A percentile compares a stretch with the other conserved stretches of the same genome.
phyloP scores from a whole-genome alignment of 2,113 vertebrate species.

The Caloenas nicobarica region DNA sequence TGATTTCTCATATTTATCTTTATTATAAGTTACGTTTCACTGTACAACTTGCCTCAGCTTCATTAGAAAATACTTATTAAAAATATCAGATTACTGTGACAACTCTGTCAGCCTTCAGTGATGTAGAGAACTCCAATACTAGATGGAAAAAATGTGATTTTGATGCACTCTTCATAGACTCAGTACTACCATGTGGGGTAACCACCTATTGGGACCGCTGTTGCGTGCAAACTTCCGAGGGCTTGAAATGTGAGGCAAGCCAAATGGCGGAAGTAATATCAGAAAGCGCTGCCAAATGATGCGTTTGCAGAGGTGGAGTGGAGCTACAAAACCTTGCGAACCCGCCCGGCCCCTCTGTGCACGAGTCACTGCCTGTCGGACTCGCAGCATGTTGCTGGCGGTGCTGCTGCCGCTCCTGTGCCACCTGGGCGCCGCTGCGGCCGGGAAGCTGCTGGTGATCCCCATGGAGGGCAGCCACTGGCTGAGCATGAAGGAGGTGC shows the following conservation, averaged over 20 bases:
- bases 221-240: not conserved
- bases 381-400: not conserved
- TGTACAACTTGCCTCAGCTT: not conserved
- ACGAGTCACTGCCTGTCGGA: rapidly evolving
- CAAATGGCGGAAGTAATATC: not conserved
- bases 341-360: rapidly evolving
- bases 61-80: not conserved
- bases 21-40: not conserved
- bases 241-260: rapidly evolving
- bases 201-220: rapidly evolving
- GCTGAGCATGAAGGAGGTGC: slow-evolving; percentile 76
- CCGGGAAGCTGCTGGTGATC: slow-evolving; percentile 81
- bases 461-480: slow-evolving; percentile 90
- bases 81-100: not conserved
- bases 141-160: slow-evolving; percentile 60
- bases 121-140: slow-evolving; percentile 55
- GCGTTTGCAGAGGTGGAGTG: not conserved
- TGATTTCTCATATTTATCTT: not conserved
- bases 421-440: not conserved
- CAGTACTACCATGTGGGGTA: slow-evolving; percentile 62
- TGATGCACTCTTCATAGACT: slow-evolving; percentile 73
- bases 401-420: slow-evolving; percentile 16
- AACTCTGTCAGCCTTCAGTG: slow-evolving; percentile 58
- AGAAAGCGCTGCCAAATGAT: not conserved
- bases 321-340: not conserved